These are phyloP conservation scores for Drosophila fuyamai DNA, from an alignment of 1,140 invertebrate species.

Conservation along the genomic window DNA sequence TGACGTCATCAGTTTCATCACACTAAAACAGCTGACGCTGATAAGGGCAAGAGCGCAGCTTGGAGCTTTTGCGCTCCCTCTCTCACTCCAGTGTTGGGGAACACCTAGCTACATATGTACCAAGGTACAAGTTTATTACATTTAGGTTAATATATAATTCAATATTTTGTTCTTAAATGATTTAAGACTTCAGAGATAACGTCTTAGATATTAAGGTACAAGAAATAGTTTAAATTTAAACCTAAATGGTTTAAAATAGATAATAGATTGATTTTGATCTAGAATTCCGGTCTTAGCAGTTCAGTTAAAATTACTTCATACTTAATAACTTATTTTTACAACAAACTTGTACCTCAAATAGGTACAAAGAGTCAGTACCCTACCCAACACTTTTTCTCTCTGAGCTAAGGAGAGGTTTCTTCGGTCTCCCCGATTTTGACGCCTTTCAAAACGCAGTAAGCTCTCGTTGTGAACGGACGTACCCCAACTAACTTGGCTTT, in stretches of 20 bases:
- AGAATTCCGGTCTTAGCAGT: too few species aligned
- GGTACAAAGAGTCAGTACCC: not conserved
- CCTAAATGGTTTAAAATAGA: too few species aligned
- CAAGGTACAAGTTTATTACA: not conserved
- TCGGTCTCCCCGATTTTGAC: conserved; percentile 3
- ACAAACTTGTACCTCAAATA: not conserved
- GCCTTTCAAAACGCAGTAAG: conserved; percentile 51
- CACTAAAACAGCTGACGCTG: conserved; percentile 31
- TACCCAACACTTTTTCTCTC: not conserved
- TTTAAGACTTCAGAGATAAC: too few species aligned
- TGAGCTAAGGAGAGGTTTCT: conserved; percentile 35
- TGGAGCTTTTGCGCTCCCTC: conserved; percentile 7
- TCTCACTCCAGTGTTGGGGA: not conserved
- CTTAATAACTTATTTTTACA: too few species aligned
- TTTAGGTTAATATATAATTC: too few species aligned
- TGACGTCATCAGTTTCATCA: conserved; percentile 35
- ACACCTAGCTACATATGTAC: not conserved
- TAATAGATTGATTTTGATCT: too few species aligned
- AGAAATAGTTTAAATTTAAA: too few species aligned
- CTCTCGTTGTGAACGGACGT: conserved; percentile 57
- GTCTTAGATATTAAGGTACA: too few species aligned
- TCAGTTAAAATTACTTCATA: too few species aligned
- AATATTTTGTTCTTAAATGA: too few species aligned
- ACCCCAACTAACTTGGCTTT: conserved; percentile 16
- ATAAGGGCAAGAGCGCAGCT: conserved; percentile 12